Conservation (phyloP, 2,797 vertebrate species). For the Eleutherodactylus coqui region DNA sequence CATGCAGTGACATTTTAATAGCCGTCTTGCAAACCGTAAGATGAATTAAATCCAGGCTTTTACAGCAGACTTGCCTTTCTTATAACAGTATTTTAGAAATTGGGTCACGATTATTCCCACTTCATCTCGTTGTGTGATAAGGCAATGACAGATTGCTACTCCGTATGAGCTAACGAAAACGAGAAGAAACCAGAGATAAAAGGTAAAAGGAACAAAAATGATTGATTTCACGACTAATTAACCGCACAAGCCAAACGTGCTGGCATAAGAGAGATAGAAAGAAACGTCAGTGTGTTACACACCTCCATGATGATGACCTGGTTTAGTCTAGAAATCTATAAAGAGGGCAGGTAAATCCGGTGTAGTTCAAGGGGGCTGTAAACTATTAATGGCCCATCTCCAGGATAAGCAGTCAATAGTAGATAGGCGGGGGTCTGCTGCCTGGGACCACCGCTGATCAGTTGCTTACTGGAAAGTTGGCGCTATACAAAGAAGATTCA, state of each 20-base stretch:
- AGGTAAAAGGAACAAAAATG: not conserved
- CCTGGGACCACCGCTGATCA: too few relatives aligned
- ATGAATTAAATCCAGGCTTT: too few relatives aligned
- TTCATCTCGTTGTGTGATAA: not conserved
- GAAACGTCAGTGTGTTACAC: not conserved
- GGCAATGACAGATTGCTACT: slow-evolving; percentile 3
- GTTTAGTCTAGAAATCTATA: not conserved
- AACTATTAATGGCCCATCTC: too few relatives aligned
- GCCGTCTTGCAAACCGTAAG: too few relatives aligned
- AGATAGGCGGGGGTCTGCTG: too few relatives aligned
- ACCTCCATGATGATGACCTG: not conserved
- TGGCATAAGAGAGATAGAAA: not conserved
- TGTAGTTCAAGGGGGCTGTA: too few relatives aligned
- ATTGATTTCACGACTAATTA: not conserved
- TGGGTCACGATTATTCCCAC: not conserved
- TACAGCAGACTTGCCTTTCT: not conserved
- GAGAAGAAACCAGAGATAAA: not conserved
- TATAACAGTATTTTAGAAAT: not conserved
- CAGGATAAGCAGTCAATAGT: too few relatives aligned
- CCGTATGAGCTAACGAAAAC: not conserved
- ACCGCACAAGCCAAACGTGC: not conserved
- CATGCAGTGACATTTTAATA: too few relatives aligned
- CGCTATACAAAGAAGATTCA: too few relatives aligned
- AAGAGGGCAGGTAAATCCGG: not conserved
- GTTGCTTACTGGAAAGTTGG: too few relatives aligned